A percentile compares a stretch with the other conserved stretches of the same genome.
Evolutionary conservation across 1,140 invertebrate species (phyloP).

Genomic region (Bombus vancouverensis): DNA sequence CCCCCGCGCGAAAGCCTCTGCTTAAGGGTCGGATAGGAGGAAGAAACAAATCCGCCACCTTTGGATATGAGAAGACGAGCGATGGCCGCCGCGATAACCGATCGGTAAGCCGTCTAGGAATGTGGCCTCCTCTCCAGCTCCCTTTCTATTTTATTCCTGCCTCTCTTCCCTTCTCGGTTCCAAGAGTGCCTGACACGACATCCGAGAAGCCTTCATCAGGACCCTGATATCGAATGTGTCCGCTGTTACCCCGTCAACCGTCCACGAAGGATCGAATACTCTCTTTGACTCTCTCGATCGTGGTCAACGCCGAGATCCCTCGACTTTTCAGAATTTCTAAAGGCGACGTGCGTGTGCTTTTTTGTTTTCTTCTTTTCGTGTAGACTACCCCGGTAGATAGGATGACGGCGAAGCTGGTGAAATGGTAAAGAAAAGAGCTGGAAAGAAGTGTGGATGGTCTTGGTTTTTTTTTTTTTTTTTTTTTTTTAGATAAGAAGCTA

Average conservation of each 20-base stretch:
- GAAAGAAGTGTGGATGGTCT: background rate
- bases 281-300: slow-evolving; percentile 54
- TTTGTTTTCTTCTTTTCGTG: too few relatives aligned
- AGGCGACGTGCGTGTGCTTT: background rate
- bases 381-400: background rate
- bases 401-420: too few relatives aligned
- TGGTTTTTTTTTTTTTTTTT: background rate
- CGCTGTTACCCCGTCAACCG: slow-evolving; percentile 47
- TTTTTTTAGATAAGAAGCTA: background rate
- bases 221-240: slow-evolving; percentile 53
- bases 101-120: slow-evolving; percentile 79
- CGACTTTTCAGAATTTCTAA: slow-evolving; percentile 45
- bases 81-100: slow-evolving; percentile 73
- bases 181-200: slow-evolving; percentile 50
- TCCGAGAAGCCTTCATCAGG: slow-evolving; percentile 65
- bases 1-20: slow-evolving; percentile 40
- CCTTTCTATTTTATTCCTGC: slow-evolving; percentile 57
- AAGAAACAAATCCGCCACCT: slow-evolving; percentile 78
- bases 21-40: slow-evolving; percentile 60
- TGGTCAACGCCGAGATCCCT: slow-evolving; percentile 26
- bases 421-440: background rate
- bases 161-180: slow-evolving; percentile 2
- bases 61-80: slow-evolving; percentile 73
- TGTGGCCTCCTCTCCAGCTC: slow-evolving; percentile 58
- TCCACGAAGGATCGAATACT: slow-evolving; percentile 50